Evolutionary conservation across 2,113 vertebrate genomes (phyloP), one percentile per base, ranked within the genome.

Genomic region (Melanerpes formicivorus): DNA sequence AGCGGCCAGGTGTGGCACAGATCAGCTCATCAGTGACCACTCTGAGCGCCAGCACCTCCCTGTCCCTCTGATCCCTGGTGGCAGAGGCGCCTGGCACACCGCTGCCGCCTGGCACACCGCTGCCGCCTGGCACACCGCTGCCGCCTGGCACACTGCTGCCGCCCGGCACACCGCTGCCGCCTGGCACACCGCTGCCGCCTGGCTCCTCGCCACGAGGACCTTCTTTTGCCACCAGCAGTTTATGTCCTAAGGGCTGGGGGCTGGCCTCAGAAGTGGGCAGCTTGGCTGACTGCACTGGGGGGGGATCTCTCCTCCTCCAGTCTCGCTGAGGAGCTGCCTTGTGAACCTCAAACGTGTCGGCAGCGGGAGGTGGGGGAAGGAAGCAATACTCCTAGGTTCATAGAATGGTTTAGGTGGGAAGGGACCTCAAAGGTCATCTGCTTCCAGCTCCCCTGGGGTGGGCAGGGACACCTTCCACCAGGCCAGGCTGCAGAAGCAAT

Each of bases 41-140:
- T 96, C 86, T 93, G 91, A 96, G 65, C 93, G 95, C 32, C 90
- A 97, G 97, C 97, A 98, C 90, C 80, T 96, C 97, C 56, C 66
- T 93, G 93, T 93, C 88, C 96, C 76, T 96, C 90, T 37, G 87
- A 95, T 83, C 87, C 93, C 95, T 87, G 86, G 93, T 96, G 95
- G 95, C 92, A 95, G 95, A 74, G 96, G 89, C 74, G 96, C 52
- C 95, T 94, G 94, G 90, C 97, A 95, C 93, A 95, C 93, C 90
- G 88, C 95, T 93, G 84, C 40, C 40, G 11, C 40, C 40, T 9
- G 8, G 37, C 37, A 37, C 37, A 10, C 37, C 37, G 37, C 37
- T 37, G 37, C 37, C 76, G 96, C 52, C 95, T 94, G 94, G 90
- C 97, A 95, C 93, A 95, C 93, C 90, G 88, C 95, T n/a, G n/a